Base-by-base conservation (phyloP, 30 jellyfish, hydroid and myxozoan genomes). In the Kudoa iwatai region DNA sequence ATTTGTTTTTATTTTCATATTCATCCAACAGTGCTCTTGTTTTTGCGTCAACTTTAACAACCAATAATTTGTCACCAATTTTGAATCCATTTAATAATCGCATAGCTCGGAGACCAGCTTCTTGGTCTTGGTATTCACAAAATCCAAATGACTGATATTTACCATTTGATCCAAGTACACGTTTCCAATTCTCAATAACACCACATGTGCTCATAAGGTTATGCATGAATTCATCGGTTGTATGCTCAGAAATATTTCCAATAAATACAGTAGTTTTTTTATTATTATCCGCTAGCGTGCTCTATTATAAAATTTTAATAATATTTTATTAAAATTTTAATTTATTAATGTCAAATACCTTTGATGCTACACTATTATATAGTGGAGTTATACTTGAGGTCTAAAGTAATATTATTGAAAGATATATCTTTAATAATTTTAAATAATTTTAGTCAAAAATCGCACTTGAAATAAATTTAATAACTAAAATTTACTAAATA, bases 161-260 rank as follows among this genome's bases (percentile, higher is more conserved):
- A 21, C 87, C 94, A 21, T 81, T 44, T n/a, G 86, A 84, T 9
- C 94, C 94, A 32, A 59, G 94, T 34, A 74, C 94, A 23, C 94
- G 47, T 46, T 62, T 61, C 94, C 94, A 74, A 52, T 74, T 74
- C 17, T 54, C 47, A 13, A 74, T 53, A 25, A 55, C 58, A 10
- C 94, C 94, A 52, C 87, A 61, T 33, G 59, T 85, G 83, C 54
- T 59, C 10, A 69, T 55, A 38, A 69, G 55, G 34, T 69, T 85
- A 23, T 85, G 59, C 17, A 65, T 53, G 3, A 69, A 43, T 3
- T 84, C 40, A 41, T 69, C 91, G 39, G 85, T 58, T 2, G 86
- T 83, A 40, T 50, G 59, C 38, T 69, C 91, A 21, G 91, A 58
- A 18, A 69, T 69, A 59, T 69, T 69, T 15, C 91, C 91, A 46